phyloP scores from a whole-genome alignment of 2,797 vertebrate genomes.

The Channa striata region DNA sequence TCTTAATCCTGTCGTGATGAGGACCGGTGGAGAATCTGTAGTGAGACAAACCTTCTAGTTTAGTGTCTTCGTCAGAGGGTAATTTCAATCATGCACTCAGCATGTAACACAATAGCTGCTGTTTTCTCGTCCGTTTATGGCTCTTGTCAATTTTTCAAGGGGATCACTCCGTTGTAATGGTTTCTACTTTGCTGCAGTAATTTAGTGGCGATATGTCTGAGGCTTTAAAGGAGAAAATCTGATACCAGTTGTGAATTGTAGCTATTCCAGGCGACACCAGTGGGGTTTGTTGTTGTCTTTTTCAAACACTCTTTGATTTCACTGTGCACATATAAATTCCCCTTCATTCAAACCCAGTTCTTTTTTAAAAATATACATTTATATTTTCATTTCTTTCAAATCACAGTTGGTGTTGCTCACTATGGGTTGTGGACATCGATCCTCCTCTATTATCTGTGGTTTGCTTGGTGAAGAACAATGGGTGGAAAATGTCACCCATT shows the following conservation, averaged over 20 bases:
- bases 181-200: conserved; percentile 9
- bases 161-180: conserved; percentile 24
- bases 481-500: not conserved
- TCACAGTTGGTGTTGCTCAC: not conserved
- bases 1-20: conserved; percentile 11
- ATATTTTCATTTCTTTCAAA: not conserved
- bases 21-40: conserved; percentile 18
- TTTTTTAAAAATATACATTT: not conserved
- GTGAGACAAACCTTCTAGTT: not conserved
- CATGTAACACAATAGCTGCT: conserved; percentile 23
- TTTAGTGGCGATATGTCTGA: conserved; percentile 26
- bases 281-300: not conserved
- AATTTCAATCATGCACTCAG: conserved; percentile 21
- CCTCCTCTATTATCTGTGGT: no score
- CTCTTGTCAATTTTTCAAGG: conserved; percentile 25
- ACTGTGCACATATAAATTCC: no score
- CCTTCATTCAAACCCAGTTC: no score
- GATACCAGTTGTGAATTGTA: conserved; percentile 20
- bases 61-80: not conserved
- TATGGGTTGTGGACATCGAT: not conserved
- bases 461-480: not conserved
- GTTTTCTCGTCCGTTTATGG: conserved; percentile 25
- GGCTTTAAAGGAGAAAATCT: conserved; percentile 32
- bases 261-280: not conserved
- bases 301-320: not conserved